Conservation (phyloP, 2,888 invertebrate species). For the Aleiodes leptofemur region DNA sequence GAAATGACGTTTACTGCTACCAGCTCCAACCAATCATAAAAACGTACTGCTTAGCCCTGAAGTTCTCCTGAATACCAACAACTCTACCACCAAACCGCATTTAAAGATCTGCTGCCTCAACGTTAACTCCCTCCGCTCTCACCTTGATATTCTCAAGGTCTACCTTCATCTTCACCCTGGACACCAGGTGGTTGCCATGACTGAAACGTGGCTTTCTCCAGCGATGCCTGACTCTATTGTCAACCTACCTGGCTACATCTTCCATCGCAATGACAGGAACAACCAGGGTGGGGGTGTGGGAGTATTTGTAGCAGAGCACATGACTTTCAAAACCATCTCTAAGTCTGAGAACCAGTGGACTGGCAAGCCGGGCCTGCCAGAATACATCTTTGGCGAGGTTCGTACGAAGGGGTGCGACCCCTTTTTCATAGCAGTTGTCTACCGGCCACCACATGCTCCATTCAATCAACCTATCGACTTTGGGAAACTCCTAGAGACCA, state of each 20-base stretch:
- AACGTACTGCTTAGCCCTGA: neutral
- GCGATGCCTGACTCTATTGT: neutral
- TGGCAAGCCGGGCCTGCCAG: too few species aligned
- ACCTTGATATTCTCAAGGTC: neutral
- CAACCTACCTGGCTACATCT: neutral
- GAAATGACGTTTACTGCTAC: neutral
- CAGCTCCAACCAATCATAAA: neutral
- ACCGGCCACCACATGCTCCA: too few species aligned
- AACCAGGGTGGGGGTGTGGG: too few species aligned
- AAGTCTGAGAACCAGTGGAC: too few species aligned
- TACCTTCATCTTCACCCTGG: neutral
- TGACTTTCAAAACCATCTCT: too few species aligned
- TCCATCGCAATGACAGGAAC: neutral
- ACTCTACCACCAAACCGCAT: neutral
- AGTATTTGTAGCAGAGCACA: too few species aligned
- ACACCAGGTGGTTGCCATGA: neutral
- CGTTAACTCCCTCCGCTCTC: neutral
- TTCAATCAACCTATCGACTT: too few species aligned
- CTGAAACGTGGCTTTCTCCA: neutral
- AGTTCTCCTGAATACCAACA: neutral
- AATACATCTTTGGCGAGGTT: too few species aligned
- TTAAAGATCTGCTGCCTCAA: neutral
- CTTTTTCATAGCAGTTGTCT: too few species aligned
- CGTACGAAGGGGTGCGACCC: too few species aligned
- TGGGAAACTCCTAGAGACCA: too few species aligned